Percentiles rank a stretch among this genome's conserved stretches.
phyloP scores from a whole-genome alignment of 2,113 vertebrate species.

The Prunella fulvescens region DNA sequence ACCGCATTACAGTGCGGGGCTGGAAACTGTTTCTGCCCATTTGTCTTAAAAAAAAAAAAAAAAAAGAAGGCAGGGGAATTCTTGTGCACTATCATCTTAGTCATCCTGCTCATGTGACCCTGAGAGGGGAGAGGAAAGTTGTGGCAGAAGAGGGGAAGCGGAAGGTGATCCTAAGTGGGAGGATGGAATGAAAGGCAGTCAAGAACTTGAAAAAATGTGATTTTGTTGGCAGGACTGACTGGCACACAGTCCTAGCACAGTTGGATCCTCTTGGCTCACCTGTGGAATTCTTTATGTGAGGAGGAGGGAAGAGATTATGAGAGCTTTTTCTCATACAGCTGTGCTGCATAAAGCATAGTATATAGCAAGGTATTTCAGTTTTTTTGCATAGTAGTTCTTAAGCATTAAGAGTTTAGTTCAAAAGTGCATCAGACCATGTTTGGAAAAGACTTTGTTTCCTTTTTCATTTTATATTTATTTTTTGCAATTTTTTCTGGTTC shows the following conservation, averaged over 20 bases:
- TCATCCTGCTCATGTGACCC: not conserved
- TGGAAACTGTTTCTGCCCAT: not conserved
- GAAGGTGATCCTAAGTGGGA: not conserved
- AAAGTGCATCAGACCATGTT: not conserved
- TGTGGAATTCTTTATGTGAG: not conserved
- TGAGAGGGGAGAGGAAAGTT: not conserved
- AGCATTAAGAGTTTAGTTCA: not conserved
- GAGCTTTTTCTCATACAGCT: not conserved
- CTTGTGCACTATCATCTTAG: not conserved
- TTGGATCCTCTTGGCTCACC: conserved; percentile 26
- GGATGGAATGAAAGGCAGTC: conserved; percentile 2
- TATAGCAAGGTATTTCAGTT: not conserved
- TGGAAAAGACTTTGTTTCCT: not conserved
- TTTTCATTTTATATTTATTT: not conserved
- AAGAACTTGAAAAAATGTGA: conserved; percentile 1
- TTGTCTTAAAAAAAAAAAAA: not conserved
- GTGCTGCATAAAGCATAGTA: not conserved
- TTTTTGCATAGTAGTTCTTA: not conserved
- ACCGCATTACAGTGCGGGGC: not conserved
- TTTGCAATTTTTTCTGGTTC: not conserved
- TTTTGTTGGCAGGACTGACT: not conserved
- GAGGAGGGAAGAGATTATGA: not conserved
- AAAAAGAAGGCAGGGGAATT: not conserved
- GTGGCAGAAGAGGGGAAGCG: not conserved
- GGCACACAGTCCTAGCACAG: not conserved